Evolutionary conservation across 2,797 vertebrate genomes (phyloP).

Genomic region (Ispidina picta): DNA sequence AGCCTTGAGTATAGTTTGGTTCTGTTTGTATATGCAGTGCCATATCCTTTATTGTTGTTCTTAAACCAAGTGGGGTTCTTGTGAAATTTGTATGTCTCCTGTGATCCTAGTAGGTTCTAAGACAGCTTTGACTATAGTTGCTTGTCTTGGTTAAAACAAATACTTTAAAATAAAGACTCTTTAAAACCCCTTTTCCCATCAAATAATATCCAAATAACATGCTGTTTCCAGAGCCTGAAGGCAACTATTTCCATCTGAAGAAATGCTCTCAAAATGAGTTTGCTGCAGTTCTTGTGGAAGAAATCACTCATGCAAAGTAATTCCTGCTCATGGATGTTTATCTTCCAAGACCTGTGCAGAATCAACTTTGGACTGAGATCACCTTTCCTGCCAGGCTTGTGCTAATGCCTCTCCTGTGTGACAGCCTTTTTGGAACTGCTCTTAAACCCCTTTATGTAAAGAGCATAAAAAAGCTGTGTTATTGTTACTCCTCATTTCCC

Average conservation of each 20-base stretch:
- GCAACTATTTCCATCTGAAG: background rate
- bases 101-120: background rate
- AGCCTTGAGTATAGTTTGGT: background rate
- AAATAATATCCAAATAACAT: background rate
- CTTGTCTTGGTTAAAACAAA: background rate
- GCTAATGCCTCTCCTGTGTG: background rate
- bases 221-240: background rate
- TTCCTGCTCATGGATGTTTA: background rate
- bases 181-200: background rate
- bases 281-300: background rate
- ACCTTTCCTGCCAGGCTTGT: background rate
- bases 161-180: background rate
- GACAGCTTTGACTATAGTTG: background rate
- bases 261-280: conserved; percentile 7
- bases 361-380: background rate
- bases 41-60: background rate
- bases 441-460: background rate
- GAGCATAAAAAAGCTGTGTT: background rate
- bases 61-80: background rate
- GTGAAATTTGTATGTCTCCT: background rate
- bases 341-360: background rate
- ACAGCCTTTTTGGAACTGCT: background rate
- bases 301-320: background rate
- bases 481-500: conserved; percentile 26
- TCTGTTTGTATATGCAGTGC: background rate